Percentiles rank a stretch among this genome's conserved stretches.
Evolutionary conservation across 2,888 invertebrate species (phyloP).

Genomic region (Thymelicus lineola): DNA sequence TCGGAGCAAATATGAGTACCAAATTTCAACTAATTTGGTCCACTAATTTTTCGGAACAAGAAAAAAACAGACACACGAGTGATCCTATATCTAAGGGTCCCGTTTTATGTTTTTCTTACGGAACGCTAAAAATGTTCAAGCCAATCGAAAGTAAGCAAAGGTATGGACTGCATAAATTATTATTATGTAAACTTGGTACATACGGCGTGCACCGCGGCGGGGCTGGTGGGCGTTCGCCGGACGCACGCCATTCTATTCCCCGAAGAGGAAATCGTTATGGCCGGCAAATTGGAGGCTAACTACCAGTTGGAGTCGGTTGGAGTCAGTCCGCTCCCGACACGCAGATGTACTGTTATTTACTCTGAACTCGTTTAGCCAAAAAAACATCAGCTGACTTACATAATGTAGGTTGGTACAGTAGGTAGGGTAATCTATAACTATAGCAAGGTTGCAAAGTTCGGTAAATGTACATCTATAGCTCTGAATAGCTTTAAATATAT

Average conservation of each 20-base stretch:
- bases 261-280: slow-evolving; percentile 84
- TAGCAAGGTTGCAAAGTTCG: too few species aligned
- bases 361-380: slow-evolving; percentile 54
- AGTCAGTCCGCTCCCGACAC: slow-evolving; percentile 57
- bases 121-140: not conserved
- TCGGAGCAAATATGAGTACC: too few species aligned
- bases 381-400: slow-evolving; percentile 43
- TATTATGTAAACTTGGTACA: slow-evolving; percentile 23
- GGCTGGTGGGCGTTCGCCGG: slow-evolving; percentile 69
- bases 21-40: too few species aligned
- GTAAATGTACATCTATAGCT: too few species aligned
- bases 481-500: too few species aligned
- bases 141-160: slow-evolving; percentile 13
- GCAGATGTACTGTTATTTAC: slow-evolving; percentile 71
- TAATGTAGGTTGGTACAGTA: not conserved
- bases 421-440: not conserved
- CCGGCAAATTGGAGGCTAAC: slow-evolving; percentile 82
- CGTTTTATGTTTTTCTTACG: too few species aligned
- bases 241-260: slow-evolving; percentile 83
- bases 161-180: slow-evolving; percentile 4
- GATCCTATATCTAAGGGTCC: too few species aligned
- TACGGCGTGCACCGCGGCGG: slow-evolving; percentile 43
- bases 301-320: slow-evolving; percentile 65
- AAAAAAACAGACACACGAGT: too few species aligned
- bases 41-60: too few species aligned